Percentiles rank a stretch among this genome's conserved stretches.
Conservation (phyloP, 2,888 invertebrate genomes). For the Eurytoma adleriae region DNA sequence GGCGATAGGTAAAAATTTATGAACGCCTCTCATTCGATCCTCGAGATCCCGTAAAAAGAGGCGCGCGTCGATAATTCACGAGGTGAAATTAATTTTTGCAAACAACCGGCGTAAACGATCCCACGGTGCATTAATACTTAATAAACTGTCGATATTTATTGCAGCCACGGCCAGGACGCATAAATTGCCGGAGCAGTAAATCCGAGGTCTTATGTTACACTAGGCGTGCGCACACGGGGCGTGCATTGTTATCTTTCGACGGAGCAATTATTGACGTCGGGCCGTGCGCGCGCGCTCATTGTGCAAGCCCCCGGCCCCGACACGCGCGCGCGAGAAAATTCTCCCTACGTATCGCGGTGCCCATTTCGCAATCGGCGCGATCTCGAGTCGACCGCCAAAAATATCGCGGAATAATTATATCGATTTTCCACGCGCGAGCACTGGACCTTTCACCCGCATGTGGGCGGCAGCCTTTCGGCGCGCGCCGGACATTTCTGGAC, state of each 20-base stretch:
- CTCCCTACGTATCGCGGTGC: not conserved
- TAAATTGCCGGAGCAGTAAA: constrained; percentile 8
- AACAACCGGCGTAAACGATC: not conserved
- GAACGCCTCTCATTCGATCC: too few relatives aligned
- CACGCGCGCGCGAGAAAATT: not conserved
- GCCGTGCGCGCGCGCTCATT: not conserved
- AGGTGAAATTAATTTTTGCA: too few relatives aligned
- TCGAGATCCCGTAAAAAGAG: too few relatives aligned
- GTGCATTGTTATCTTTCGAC: constrained; percentile 26
- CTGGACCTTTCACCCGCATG: too few relatives aligned
- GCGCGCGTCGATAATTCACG: too few relatives aligned
- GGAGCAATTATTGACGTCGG: constrained; percentile 31
- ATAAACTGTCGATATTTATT: not conserved
- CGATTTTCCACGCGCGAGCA: too few relatives aligned
- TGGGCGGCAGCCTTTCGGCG: not conserved
- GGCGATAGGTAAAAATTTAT: too few relatives aligned
- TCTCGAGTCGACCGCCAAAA: not conserved
- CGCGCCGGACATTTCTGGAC: too few relatives aligned
- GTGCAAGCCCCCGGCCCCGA: not conserved
- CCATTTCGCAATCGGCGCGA: not conserved
- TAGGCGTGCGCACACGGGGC: too few relatives aligned
- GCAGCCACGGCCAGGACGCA: not conserved
- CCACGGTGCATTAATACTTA: constrained; percentile 5
- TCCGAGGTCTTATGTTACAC: constrained; percentile 10
- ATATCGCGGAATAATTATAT: not conserved